These are phyloP conservation scores for Silurus meridionalis DNA, from an alignment of 2,113 vertebrate genomes.

Conservation along the genomic window DNA sequence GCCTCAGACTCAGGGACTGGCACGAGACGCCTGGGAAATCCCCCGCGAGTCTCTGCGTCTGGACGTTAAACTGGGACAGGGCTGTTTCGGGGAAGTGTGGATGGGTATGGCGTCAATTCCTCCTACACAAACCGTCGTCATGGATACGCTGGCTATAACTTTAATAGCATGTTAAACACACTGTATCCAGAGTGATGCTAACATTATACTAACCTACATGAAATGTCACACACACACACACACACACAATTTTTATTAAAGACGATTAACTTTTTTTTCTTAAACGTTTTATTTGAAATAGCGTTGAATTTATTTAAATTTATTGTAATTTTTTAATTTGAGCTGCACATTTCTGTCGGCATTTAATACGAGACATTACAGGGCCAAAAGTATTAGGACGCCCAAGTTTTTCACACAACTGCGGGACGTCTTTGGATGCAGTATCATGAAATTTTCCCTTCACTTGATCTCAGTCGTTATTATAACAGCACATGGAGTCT, in stretches of 20 bases:
- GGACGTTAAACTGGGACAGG: constrained; percentile 96
- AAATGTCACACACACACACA: not conserved
- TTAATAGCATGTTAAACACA: not conserved
- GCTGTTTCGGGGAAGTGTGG: constrained; percentile 98
- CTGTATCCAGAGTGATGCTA: not conserved
- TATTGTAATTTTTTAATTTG: not conserved
- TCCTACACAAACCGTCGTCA: not conserved
- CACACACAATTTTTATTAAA: too few relatives aligned
- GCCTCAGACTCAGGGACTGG: constrained; percentile 95
- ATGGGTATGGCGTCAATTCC: constrained; percentile 80
- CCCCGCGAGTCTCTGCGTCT: constrained; percentile 88
- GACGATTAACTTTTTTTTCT: too few relatives aligned
- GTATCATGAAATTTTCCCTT: too few relatives aligned
- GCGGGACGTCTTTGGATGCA: too few relatives aligned
- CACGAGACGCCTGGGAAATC: constrained; percentile 96
- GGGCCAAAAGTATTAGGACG: too few relatives aligned
- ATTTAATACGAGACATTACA: not conserved
- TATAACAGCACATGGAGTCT: too few relatives aligned
- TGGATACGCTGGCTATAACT: not conserved
- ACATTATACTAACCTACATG: not conserved
- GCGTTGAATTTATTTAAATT: too few relatives aligned
- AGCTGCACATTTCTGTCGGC: not conserved
- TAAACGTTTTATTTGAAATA: not conserved
- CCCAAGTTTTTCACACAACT: too few relatives aligned
- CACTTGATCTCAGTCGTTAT: too few relatives aligned